phyloP scores from a whole-genome alignment of 2,888 invertebrate genomes.

The Hanleya hanleyi region DNA sequence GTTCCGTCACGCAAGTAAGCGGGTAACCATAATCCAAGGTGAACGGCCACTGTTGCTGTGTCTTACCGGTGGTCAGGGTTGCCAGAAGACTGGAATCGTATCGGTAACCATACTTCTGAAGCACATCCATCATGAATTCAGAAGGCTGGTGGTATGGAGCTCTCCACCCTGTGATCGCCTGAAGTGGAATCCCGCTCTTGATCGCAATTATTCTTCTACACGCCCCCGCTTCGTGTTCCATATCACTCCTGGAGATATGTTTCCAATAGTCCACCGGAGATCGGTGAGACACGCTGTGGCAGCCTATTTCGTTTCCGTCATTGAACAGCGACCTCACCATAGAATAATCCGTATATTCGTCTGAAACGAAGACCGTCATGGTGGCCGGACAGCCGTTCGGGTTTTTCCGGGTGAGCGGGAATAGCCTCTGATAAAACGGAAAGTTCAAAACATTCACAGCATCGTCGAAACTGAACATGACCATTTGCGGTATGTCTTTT shows the following conservation, averaged over 20 bases:
- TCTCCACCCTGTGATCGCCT: not conserved
- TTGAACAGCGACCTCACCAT: constrained; percentile 97
- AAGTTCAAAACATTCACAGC: constrained; percentile 24
- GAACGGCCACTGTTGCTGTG: not conserved
- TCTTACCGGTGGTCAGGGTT: too few species aligned
- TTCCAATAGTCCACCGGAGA: constrained; percentile 19
- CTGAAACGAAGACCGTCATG: constrained; percentile 98
- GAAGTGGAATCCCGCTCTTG: not conserved
- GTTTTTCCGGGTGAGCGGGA: constrained; percentile 72
- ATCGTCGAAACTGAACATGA: constrained; percentile 38
- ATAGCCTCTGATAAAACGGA: constrained; percentile 32
- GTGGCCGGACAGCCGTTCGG: constrained; percentile 81
- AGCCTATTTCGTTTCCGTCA: constrained; percentile 96
- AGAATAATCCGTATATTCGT: constrained; percentile 99
- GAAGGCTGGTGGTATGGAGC: not conserved
- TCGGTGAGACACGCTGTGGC: constrained; percentile 84
- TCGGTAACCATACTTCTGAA: not conserved
- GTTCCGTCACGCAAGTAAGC: not conserved
- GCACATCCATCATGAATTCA: not conserved
- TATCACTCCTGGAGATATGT: not conserved
- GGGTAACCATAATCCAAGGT: not conserved
- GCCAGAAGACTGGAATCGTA: not conserved
- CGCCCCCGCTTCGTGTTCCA: not conserved
- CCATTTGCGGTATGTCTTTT: constrained; percentile 29
- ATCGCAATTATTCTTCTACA: not conserved